Conservation (phyloP, 2,113 vertebrate genomes). For the Bombycilla garrulus region DNA sequence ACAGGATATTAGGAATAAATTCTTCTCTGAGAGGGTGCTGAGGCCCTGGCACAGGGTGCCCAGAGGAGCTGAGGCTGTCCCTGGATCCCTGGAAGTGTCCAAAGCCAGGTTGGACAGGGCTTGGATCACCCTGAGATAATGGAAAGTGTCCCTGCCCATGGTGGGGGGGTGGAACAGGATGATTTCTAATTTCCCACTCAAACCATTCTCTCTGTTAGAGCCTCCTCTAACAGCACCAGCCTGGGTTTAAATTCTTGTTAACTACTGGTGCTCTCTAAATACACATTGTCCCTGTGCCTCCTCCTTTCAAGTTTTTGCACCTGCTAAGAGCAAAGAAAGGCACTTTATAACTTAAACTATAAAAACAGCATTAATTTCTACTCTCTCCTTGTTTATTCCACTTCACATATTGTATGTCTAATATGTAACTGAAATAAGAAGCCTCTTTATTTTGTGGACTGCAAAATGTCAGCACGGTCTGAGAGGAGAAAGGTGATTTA, state of each 20-base stretch:
- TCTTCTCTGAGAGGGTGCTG: accelerated
- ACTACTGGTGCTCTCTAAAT: neutral
- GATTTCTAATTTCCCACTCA: neutral
- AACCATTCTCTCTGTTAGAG: neutral
- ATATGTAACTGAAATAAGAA: neutral
- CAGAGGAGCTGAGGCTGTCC: neutral
- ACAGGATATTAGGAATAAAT: neutral
- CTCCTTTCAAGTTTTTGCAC: neutral
- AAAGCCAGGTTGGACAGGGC: accelerated
- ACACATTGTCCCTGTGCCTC: neutral
- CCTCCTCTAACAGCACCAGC: neutral
- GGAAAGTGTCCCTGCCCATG: neutral
- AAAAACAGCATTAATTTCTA: neutral
- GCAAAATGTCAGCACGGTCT: neutral
- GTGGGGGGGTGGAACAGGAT: accelerated
- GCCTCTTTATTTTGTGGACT: neutral
- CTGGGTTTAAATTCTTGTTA: neutral
- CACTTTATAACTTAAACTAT: neutral
- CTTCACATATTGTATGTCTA: neutral
- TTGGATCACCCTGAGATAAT: neutral
- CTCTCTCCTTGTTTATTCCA: neutral
- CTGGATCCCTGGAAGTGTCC: neutral
- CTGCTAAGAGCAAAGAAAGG: neutral
- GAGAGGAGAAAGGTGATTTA: neutral
- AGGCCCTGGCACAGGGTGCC: neutral